Conservation (phyloP, 2,113 vertebrate genomes). For the Bujurquina vittata region DNA sequence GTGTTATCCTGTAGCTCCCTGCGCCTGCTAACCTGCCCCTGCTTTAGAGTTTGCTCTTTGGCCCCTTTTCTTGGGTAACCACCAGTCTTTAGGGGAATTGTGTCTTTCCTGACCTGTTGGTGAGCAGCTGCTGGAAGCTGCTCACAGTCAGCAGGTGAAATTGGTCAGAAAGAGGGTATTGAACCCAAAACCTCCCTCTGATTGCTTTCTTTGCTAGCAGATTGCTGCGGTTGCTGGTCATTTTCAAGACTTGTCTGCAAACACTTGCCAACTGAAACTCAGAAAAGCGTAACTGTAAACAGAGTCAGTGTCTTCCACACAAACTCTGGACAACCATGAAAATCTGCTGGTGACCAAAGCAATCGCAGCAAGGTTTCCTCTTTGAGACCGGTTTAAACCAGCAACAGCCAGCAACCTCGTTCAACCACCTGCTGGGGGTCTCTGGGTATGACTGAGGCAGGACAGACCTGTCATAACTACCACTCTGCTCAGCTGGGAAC, state of each 20-base stretch:
- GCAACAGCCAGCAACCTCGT: background rate
- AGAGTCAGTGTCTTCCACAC: too few species aligned
- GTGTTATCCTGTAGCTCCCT: too few species aligned
- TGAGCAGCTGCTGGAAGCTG: background rate
- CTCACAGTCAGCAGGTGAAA: background rate
- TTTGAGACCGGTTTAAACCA: too few species aligned
- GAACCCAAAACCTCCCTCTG: background rate
- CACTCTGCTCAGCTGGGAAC: too few species aligned
- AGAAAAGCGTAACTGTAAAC: rapidly evolving
- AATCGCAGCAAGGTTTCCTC: background rate
- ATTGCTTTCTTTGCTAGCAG: background rate
- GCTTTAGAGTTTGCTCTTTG: too few species aligned
- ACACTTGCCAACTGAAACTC: background rate
- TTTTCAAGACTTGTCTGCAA: background rate
- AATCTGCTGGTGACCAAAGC: background rate
- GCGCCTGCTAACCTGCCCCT: too few species aligned
- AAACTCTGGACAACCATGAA: background rate
- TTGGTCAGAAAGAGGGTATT: too few species aligned
- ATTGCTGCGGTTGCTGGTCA: background rate
- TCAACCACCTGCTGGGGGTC: background rate
- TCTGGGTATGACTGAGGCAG: background rate
- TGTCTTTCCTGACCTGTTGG: too few species aligned
- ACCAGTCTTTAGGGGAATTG: too few species aligned
- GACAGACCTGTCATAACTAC: too few species aligned
- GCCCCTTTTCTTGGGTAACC: too few species aligned